Evolutionary conservation across 2,113 vertebrate genomes (phyloP), one percentile per base, ranked within the genome.

Genomic region (Megaleporinus macrocephalus): DNA sequence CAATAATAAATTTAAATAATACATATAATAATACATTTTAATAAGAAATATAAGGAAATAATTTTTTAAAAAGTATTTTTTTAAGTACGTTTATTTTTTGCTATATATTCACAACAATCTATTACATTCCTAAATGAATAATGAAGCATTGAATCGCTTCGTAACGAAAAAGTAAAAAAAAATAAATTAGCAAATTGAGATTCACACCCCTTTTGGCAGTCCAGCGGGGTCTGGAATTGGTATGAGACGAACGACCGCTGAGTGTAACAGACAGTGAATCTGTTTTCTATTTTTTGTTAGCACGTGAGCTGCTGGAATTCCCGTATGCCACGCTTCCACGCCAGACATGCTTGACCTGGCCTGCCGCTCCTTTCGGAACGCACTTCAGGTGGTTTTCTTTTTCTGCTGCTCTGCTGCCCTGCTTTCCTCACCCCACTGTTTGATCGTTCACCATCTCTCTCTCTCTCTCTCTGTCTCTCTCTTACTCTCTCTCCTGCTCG

Each of bases 311-410:
- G 72, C 72, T 73, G 76, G 76, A 84, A 80, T 82, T 65, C 41
- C 71, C 24, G 44, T 18, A 59, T 79, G 30, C 33, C 26, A 55
- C 7, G 27, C 27, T 63, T 80, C 14, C 20, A 47, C 26, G 73
- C 66, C 66, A 84, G 63, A 72, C 86, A 59, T 63, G 62, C 49
- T 80, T 75, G 77, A 70, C 68, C 51, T 78, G 73, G 15, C 65
- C 53, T 79, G 73, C 71, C 11, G 70, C 51, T 83, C 66, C 27
- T 62, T 62, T 70, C 44, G 61, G 70, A 80, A 85, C 85, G 62
- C 76, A 75, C 24, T 71, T 63, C 80, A 76, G 68, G 73, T 82
- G 77, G 11, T 85, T 83, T 80, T 83, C 76, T 80, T 57, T n/a
- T n/a, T n/a, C n/a, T n/a, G n/a, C n/a, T n/a, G n/a, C n/a, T 51